Conservation (phyloP, 1,140 invertebrate genomes). For the Lordiphosa clarofinis region DNA sequence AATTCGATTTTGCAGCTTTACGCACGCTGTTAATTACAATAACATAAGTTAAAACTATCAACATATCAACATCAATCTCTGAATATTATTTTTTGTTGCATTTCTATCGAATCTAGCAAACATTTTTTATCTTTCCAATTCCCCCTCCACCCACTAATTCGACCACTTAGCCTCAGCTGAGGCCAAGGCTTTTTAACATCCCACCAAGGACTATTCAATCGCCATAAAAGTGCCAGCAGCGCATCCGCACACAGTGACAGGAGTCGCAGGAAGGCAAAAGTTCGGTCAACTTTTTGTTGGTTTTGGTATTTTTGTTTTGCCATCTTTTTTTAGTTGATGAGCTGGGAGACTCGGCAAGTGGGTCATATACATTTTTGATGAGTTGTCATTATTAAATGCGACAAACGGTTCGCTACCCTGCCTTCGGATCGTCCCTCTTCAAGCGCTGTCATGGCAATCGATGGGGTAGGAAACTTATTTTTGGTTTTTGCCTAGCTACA, state of each 20-base stretch:
- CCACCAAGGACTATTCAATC: conserved; percentile 55
- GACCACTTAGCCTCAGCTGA: conserved; percentile 66
- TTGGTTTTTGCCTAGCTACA: conserved; percentile 32
- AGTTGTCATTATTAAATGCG: conserved; percentile 75
- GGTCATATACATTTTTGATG: conserved; percentile 78
- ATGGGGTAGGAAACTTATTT: conserved; percentile 24
- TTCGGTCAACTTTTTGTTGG: conserved; percentile 49
- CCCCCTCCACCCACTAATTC: conserved; percentile 49
- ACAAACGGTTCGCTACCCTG: conserved; percentile 22
- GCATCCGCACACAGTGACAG: neutral
- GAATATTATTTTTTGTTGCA: neutral
- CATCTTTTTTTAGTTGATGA: conserved; percentile 46
- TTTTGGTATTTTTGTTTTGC: conserved; percentile 23
- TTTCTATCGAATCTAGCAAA: neutral
- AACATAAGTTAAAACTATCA: neutral
- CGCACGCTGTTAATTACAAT: no score
- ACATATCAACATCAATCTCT: neutral
- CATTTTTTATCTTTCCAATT: neutral
- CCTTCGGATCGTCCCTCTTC: neutral
- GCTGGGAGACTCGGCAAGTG: conserved; percentile 46
- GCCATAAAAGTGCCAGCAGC: conserved; percentile 63
- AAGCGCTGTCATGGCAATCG: conserved; percentile 27
- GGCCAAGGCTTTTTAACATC: conserved; percentile 14
- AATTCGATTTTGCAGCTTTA: no score
- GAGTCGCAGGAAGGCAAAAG: conserved; percentile 33